Evolutionary conservation across 2,888 invertebrate species (phyloP).

Genomic region (Rosalia funebris): DNA sequence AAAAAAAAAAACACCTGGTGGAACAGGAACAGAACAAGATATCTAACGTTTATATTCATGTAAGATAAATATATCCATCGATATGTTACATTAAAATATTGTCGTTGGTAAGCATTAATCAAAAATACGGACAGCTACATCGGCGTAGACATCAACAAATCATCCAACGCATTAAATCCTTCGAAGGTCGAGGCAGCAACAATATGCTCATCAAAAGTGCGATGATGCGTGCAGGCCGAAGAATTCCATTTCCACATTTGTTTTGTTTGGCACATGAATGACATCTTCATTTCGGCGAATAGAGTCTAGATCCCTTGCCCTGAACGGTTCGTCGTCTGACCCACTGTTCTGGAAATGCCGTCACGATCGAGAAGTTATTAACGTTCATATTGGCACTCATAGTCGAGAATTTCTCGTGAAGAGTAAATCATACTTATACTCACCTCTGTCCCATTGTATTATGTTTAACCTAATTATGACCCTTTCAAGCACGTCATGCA

Average conservation of each 20-base stretch:
- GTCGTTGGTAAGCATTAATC: conserved; percentile 29
- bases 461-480: too few relatives aligned
- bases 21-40: conserved; percentile 13
- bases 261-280: conserved; percentile 12
- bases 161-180: conserved; percentile 27
- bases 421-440: too few relatives aligned
- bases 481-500: too few relatives aligned
- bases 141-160: conserved; percentile 34
- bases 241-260: conserved; percentile 15
- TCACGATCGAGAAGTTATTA: too few relatives aligned
- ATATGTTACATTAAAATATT: conserved; percentile 30
- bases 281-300: conserved; percentile 22
- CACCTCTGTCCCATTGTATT: too few relatives aligned
- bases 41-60: conserved; percentile 13
- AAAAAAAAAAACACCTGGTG: not conserved
- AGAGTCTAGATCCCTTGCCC: too few relatives aligned
- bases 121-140: conserved; percentile 34
- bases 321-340: too few relatives aligned
- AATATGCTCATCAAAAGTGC: conserved; percentile 29
- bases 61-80: conserved; percentile 30
- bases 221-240: conserved; percentile 23
- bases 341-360: too few relatives aligned
- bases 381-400: too few relatives aligned
- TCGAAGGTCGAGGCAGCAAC: conserved; percentile 26
- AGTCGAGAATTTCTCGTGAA: too few relatives aligned